phyloP scores from a whole-genome alignment of 2,797 vertebrate genomes.

The Heterohyrax brucei region DNA sequence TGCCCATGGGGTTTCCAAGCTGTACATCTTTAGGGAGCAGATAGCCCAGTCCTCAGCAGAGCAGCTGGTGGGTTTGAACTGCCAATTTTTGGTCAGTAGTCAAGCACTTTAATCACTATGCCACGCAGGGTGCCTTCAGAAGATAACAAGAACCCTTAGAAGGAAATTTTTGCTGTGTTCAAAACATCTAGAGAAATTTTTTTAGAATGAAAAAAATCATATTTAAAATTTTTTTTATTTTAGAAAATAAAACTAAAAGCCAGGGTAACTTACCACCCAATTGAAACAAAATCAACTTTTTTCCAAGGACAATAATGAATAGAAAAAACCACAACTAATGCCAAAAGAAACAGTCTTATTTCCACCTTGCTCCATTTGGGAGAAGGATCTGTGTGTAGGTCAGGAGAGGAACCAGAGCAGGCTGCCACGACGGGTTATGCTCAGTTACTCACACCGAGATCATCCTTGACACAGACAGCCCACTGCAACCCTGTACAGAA shows the following conservation, averaged over 20 bases:
- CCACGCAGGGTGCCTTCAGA: no score
- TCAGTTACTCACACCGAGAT: not conserved
- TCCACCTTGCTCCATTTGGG: not conserved
- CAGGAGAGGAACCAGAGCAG: not conserved
- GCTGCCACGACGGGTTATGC: not conserved
- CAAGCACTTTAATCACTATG: no score
- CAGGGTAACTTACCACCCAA: not conserved
- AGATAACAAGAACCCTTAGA: not conserved
- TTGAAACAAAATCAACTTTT: not conserved
- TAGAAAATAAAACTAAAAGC: conserved; percentile 13
- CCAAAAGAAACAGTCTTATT: not conserved
- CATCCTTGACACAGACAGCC: not conserved
- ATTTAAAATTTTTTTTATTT: conserved; percentile 13
- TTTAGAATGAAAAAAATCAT: not conserved
- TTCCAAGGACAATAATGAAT: not conserved
- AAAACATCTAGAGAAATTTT: not conserved
- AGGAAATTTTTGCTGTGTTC: not conserved
- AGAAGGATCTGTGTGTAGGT: fast-evolving
- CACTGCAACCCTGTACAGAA: not conserved
- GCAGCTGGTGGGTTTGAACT: no score
- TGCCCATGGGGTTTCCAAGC: no score
- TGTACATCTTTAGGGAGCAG: no score
- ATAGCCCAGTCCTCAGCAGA: no score
- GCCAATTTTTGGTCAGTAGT: no score
- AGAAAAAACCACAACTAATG: not conserved